Evolutionary conservation across 2,888 invertebrate species (phyloP).

Genomic region (Alloscopus bannaensis): DNA sequence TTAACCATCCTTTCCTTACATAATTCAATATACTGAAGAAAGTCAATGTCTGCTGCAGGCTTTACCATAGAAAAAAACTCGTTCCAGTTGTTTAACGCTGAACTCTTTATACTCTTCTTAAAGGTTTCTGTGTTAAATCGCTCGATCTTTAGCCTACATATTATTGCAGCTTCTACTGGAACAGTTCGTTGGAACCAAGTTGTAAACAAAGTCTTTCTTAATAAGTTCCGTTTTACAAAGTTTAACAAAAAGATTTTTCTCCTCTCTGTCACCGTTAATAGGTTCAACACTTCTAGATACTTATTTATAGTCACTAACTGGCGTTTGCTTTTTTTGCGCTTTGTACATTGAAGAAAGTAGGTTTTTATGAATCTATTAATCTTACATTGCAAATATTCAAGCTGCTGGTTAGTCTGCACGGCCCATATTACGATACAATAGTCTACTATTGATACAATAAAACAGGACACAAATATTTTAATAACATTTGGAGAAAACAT

Average conservation of each 20-base stretch:
- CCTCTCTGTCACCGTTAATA: not conserved
- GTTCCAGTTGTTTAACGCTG: not conserved
- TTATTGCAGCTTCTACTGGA: not conserved
- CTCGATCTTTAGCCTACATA: not conserved
- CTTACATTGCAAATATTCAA: not conserved
- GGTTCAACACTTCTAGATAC: not conserved
- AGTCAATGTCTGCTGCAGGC: too few relatives aligned
- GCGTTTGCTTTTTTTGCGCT: not conserved
- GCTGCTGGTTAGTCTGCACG: not conserved
- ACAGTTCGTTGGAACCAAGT: not conserved
- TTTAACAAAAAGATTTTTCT: not conserved
- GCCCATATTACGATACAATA: not conserved
- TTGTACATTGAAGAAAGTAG: not conserved
- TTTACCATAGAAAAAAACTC: too few relatives aligned
- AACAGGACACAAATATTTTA: not conserved
- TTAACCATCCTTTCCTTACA: not conserved
- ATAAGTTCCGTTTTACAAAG: not conserved
- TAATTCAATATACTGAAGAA: not conserved
- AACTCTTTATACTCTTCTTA: not conserved
- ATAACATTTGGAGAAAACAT: not conserved
- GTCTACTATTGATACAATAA: not conserved
- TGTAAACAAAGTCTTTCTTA: not conserved
- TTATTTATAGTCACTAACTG: not conserved
- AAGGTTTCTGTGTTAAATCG: not conserved
- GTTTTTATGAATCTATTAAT: not conserved